Percentiles rank a stretch among this genome's conserved stretches.
Evolutionary conservation across 2,113 vertebrate genomes (phyloP).

Genomic region (Oncorhynchus masou): DNA sequence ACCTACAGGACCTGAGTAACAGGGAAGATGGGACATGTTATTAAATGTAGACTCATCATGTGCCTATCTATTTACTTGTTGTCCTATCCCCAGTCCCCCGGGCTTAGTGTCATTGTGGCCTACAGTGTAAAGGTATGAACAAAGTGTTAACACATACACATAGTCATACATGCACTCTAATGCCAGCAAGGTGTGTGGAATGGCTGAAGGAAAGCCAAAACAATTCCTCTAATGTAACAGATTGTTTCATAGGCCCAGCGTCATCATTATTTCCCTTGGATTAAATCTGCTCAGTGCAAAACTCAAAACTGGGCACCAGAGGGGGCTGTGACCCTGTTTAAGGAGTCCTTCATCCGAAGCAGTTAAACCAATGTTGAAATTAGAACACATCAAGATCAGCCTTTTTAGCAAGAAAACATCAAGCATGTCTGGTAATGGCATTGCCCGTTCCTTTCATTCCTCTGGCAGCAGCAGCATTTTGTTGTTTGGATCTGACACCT

Average conservation of each 20-base stretch:
- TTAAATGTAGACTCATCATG: no score
- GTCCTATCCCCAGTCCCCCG: not conserved
- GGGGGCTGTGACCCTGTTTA: constrained; percentile 30
- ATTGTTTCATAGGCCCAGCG: not conserved
- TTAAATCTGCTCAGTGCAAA: not conserved
- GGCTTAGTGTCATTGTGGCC: not conserved
- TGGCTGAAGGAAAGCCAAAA: not conserved
- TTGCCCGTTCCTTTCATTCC: constrained; percentile 17
- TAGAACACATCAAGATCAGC: not conserved
- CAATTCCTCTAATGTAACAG: not conserved
- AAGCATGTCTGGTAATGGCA: not conserved
- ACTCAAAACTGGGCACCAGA: constrained; percentile 13
- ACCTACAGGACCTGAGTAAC: no score
- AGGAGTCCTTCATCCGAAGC: constrained; percentile 4
- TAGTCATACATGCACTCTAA: constrained; percentile 1
- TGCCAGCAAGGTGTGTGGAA: not conserved
- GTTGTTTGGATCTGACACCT: constrained; percentile 24
- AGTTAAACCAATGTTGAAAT: no score
- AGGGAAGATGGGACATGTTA: no score
- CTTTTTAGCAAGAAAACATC: not conserved
- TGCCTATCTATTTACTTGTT: not conserved
- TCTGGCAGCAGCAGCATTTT: constrained; percentile 16
- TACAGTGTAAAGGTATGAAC: no score
- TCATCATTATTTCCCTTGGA: not conserved
- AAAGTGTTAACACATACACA: constrained; percentile 14